Evolutionary conservation across 2,113 vertebrate genomes (phyloP), one percentile per base, ranked within the genome.

Genomic region (Tretioscincus oriximinensis): DNA sequence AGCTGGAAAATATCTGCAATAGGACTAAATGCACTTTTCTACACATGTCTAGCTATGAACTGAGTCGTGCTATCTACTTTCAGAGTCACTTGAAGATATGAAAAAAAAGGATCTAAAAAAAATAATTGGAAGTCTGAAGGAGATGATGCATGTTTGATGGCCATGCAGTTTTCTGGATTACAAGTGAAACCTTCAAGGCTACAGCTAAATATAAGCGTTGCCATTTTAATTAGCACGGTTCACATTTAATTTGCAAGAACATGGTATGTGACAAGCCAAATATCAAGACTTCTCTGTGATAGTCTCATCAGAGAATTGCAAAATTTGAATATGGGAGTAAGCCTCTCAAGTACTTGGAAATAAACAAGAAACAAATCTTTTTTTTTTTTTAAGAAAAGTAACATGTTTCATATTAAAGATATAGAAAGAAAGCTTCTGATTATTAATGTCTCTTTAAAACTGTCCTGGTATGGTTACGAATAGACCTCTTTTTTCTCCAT

Each of bases 281-380:
- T 80, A 45, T 66, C 71, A 81, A 24, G 65, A 70, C 41, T 51
- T n/a, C 49, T 80, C 78, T 66, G 71, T 60, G 31, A 67, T 45
- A 68, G 45, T 69, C n/a, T 45, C 64, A 61, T 69, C 20, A 75
- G 58, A 65, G 78, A 31, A 35, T 7, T 65, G 64, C 20, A 75
- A 81, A 68, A 68, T 81, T 64, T 26, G 74, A 74, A 74, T 41
- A 81, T 45, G 47, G 29, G 2, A 67, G 16, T 54, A 47, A 18
- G 61, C 14, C 67, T 81, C 49, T 67, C 20, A 28, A 22, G 18
- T n/a, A 68, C 45, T 64, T 58, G 31, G 47, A 47, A 29, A 66
- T 54, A 58, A 58, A 58, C 54, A 58, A 58, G 54, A 18, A 18
- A 58, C 54, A 58, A 58, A n/a, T 51, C 12, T 51, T 51, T 51